phyloP scores from a whole-genome alignment of 1,140 invertebrate genomes.

The Agrypnia vestita region DNA sequence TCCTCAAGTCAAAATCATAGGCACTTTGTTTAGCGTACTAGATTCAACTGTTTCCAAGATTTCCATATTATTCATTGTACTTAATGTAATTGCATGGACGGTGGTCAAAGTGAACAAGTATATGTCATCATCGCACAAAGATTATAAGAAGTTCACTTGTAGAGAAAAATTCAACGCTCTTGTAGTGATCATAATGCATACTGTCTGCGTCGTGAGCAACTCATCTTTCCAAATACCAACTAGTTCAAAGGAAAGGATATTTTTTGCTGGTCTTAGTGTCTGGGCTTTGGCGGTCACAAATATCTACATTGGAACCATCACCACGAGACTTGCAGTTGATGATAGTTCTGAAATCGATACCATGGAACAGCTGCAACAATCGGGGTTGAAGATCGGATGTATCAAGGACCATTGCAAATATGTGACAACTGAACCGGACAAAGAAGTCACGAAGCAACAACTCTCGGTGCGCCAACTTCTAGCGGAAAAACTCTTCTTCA shows the following conservation, averaged over 20 bases:
- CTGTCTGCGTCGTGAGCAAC: slow-evolving; percentile 43
- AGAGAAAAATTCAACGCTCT: slow-evolving; percentile 16
- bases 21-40: slow-evolving; percentile 21
- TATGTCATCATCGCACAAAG: neutral
- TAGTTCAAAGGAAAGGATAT: slow-evolving; percentile 40
- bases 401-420: slow-evolving; percentile 16
- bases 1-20: slow-evolving; percentile 34
- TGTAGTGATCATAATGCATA: slow-evolving; percentile 25
- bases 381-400: slow-evolving; percentile 39
- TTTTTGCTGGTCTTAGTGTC: slow-evolving; percentile 23
- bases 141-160: neutral
- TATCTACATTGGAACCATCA: slow-evolving; percentile 41
- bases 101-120: slow-evolving; percentile 24
- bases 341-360: slow-evolving; percentile 42
- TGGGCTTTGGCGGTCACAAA: slow-evolving; percentile 50
- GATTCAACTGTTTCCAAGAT: neutral
- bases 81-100: slow-evolving; percentile 44
- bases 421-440: neutral
- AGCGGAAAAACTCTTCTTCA: slow-evolving; percentile 20
- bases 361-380: slow-evolving; percentile 46
- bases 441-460: neutral
- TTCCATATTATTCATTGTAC: slow-evolving; percentile 9
- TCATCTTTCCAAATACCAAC: slow-evolving; percentile 33
- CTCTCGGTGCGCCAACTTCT: slow-evolving; percentile 6
- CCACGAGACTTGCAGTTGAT: slow-evolving; percentile 16